These are phyloP conservation scores for Tetramorium bicarinatum DNA, from an alignment of 2,888 invertebrate species.

Conservation along the genomic window DNA sequence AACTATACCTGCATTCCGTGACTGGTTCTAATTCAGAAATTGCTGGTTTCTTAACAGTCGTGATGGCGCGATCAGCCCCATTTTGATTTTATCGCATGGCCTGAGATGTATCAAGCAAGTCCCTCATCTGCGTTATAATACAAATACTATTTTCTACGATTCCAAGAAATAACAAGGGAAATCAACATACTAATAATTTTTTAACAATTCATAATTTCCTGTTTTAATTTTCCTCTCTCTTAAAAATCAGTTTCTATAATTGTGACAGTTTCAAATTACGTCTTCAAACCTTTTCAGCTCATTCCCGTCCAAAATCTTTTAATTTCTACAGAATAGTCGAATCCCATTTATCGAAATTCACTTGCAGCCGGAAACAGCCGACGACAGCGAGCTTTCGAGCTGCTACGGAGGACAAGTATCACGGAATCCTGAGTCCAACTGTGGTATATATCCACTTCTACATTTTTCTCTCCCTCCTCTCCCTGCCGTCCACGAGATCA, in stretches of 20 bases:
- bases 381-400: background rate
- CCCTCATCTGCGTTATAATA: background rate
- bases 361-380: slow-evolving; percentile 6
- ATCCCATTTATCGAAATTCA: slow-evolving; percentile 8
- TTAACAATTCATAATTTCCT: background rate
- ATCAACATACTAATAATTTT: background rate
- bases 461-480: slow-evolving; percentile 17
- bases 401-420: background rate
- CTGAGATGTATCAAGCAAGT: too few relatives aligned
- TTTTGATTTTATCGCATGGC: slow-evolving; percentile 71
- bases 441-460: slow-evolving; percentile 25
- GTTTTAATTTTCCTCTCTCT: background rate
- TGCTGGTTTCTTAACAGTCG: slow-evolving; percentile 79
- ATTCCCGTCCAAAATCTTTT: background rate
- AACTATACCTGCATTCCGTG: slow-evolving; percentile 69
- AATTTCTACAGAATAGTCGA: background rate
- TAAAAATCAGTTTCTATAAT: background rate
- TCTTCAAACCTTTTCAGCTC: slow-evolving; percentile 1
- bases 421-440: slow-evolving; percentile 12
- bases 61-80: slow-evolving; percentile 75
- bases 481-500: slow-evolving; percentile 29
- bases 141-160: background rate
- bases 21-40: slow-evolving; percentile 83
- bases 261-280: background rate
- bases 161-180: background rate